Percentiles rank a stretch among this genome's conserved stretches.
Conservation (phyloP, 1,140 invertebrate species). For the Phortica variegata region DNA sequence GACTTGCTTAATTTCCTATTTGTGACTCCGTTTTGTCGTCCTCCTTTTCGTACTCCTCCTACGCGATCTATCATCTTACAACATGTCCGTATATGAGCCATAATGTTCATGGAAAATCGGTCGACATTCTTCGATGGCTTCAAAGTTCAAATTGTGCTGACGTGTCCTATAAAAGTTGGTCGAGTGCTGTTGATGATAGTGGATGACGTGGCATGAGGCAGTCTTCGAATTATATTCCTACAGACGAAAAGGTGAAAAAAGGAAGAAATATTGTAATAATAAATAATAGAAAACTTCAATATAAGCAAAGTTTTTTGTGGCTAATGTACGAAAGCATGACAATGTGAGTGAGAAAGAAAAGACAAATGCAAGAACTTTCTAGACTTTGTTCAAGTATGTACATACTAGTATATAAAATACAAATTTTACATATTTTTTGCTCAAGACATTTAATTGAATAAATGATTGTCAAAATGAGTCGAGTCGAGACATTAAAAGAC, state of each 20-base stretch:
- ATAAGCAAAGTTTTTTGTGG: not conserved
- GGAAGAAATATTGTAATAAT: slow-evolving; percentile 1
- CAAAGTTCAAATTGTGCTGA: slow-evolving; percentile 35
- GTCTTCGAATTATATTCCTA: slow-evolving; percentile 56
- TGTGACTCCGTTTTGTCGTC: not conserved
- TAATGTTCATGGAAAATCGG: slow-evolving; percentile 45
- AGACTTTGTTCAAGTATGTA: too few species aligned
- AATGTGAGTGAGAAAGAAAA: too few species aligned
- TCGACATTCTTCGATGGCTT: slow-evolving; percentile 46
- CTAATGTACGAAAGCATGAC: too few species aligned
- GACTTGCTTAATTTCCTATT: too few species aligned
- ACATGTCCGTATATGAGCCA: slow-evolving; percentile 40
- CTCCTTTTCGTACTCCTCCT: too few species aligned
- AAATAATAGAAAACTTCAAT: not conserved
- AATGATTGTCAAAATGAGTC: too few species aligned
- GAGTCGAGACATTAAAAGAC: too few species aligned
- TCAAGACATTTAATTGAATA: too few species aligned
- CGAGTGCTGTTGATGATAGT: slow-evolving; percentile 43
- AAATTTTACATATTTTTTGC: too few species aligned
- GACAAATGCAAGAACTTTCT: too few species aligned
- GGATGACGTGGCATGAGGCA: slow-evolving; percentile 55
- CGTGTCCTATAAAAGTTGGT: slow-evolving; percentile 13
- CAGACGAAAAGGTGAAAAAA: slow-evolving; percentile 11
- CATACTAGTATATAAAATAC: too few species aligned
- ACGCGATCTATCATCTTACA: slow-evolving; percentile 19